Evolutionary conservation across 1,140 invertebrate genomes (phyloP).

Genomic region (Rhyacophila brunnea): DNA sequence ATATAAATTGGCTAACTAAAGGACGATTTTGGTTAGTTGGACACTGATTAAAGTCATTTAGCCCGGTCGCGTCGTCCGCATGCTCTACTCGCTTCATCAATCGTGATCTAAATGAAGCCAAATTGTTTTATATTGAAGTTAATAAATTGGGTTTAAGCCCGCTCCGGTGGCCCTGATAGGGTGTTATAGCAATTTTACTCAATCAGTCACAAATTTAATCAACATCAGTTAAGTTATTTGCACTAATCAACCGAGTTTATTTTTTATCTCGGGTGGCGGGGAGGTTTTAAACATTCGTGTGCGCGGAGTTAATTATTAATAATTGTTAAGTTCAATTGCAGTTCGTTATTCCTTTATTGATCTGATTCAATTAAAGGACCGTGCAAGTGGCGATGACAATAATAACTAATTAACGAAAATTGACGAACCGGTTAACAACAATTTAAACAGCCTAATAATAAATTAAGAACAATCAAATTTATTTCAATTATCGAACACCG

Average conservation of each 20-base stretch:
- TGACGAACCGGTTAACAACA: background rate
- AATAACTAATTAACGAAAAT: background rate
- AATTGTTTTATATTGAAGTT: conserved; percentile 54
- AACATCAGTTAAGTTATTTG: conserved; percentile 33
- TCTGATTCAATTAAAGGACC: conserved; percentile 13
- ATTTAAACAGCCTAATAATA: background rate
- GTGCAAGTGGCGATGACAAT: background rate
- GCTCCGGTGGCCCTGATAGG: conserved; percentile 34
- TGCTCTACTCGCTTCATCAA: conserved; percentile 17
- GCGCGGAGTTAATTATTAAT: no score
- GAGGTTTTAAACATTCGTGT: conserved; percentile 1
- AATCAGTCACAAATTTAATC: conserved; percentile 37
- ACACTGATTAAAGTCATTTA: conserved; percentile 59
- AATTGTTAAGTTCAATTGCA: conserved; percentile 16
- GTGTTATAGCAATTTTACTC: conserved; percentile 38
- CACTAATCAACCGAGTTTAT: conserved; percentile 30
- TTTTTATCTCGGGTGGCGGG: conserved; percentile 17
- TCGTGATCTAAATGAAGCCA: conserved; percentile 48
- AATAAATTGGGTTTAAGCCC: conserved; percentile 43
- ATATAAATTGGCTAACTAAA: conserved; percentile 59
- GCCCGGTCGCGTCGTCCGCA: conserved; percentile 41
- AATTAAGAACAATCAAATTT: no score
- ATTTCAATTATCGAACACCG: background rate
- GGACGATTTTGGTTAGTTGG: conserved; percentile 57
- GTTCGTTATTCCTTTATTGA: conserved; percentile 14